phyloP scores from a whole-genome alignment of 53 echinoderm and acorn worm genomes.

The Apostichopus leukothele region DNA sequence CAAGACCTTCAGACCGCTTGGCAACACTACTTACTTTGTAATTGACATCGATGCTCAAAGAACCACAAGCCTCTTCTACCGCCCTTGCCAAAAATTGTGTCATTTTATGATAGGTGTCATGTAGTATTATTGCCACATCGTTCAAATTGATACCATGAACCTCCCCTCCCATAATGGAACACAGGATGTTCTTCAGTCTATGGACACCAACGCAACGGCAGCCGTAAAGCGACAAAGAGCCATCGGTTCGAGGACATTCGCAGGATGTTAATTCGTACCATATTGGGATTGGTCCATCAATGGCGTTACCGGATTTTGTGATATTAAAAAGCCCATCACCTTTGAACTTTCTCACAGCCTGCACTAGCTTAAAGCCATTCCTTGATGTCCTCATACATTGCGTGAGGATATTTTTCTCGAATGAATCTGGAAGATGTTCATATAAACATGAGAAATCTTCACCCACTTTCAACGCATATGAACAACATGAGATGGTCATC shows the following conservation, averaged over 20 bases:
- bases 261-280: slow-evolving; percentile 32
- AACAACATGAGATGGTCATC: slow-evolving; percentile 27
- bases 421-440: not conserved
- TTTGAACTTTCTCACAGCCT: slow-evolving; percentile 28
- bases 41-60: not conserved
- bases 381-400: slow-evolving; percentile 37
- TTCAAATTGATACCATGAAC: not conserved
- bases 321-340: slow-evolving; percentile 16
- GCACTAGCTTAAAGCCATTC: slow-evolving; percentile 27
- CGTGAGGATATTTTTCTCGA: not conserved
- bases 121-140: slow-evolving; percentile 18
- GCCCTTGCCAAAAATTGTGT: not conserved
- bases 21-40: slow-evolving; percentile 20
- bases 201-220: not conserved
- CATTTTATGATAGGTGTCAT: slow-evolving; percentile 30
- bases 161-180: not conserved
- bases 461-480: not conserved
- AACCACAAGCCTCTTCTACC: slow-evolving; percentile 1
- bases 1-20: not conserved
- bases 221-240: not conserved
- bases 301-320: slow-evolving; percentile 1
- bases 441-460: slow-evolving; percentile 16
- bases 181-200: not conserved
- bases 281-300: slow-evolving; percentile 6
- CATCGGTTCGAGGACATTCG: not conserved